phyloP scores from a whole-genome alignment of 2,113 vertebrate species.

The Leuciscus idus region DNA sequence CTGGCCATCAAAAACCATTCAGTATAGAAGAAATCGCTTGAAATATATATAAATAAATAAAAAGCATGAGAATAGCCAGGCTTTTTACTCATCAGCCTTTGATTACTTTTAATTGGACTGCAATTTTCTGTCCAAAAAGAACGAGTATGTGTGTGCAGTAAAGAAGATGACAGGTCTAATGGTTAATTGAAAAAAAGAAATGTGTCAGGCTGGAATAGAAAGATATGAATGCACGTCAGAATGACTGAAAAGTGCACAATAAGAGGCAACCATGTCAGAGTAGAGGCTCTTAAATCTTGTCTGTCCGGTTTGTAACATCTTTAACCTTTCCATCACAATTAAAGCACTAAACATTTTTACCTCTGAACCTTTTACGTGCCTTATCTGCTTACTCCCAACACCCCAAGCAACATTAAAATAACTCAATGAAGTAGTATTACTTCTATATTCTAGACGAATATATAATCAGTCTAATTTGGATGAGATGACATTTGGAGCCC shows the following conservation, averaged over 20 bases:
- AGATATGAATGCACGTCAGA: conserved; percentile 75
- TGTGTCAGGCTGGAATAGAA: conserved; percentile 68
- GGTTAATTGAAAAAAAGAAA: conserved; percentile 69
- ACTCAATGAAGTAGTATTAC: conserved; percentile 1
- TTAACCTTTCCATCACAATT: conserved; percentile 5
- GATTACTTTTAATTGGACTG: conserved; percentile 80
- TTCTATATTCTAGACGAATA: conserved; percentile 17
- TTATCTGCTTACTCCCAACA: not conserved
- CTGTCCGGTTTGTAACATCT: conserved; percentile 12
- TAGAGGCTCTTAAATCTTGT: conserved; percentile 10
- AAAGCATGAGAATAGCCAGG: conserved; percentile 66
- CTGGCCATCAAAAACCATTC: conserved; percentile 69
- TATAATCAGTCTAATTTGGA: not conserved
- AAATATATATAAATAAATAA: conserved; percentile 64
- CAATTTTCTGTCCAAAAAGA: conserved; percentile 73
- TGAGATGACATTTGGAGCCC: conserved; percentile 21
- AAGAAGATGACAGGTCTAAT: conserved; percentile 76
- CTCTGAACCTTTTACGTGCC: not conserved
- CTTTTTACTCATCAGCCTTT: conserved; percentile 77
- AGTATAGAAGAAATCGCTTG: conserved; percentile 59
- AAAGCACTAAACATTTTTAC: conserved; percentile 8
- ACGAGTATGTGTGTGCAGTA: conserved; percentile 43
- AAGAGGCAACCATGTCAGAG: conserved; percentile 52
- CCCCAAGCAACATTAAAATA: conserved; percentile 12
- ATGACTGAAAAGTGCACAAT: conserved; percentile 71